phyloP scores from a whole-genome alignment of 2,113 vertebrate species.

The Poeciliopsis turrubarensis region DNA sequence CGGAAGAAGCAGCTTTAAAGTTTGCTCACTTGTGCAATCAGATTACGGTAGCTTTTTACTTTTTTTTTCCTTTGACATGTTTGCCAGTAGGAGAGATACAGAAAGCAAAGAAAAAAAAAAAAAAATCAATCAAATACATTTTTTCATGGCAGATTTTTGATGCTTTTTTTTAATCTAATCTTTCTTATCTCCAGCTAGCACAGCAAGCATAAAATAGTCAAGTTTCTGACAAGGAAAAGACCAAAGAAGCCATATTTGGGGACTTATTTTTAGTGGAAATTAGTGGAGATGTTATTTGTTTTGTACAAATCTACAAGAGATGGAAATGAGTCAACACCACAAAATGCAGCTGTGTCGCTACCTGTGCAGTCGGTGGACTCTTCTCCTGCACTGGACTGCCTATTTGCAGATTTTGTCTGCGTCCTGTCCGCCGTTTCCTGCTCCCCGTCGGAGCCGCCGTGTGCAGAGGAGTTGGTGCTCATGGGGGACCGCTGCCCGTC shows the following conservation, averaged over 20 bases:
- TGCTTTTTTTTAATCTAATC: too few relatives aligned
- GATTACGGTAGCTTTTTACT: background rate
- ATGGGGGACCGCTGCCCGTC: constrained; percentile 95
- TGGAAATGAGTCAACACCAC: constrained; percentile 2
- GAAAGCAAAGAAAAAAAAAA: too few relatives aligned
- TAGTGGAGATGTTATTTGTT: background rate
- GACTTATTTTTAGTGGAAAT: background rate
- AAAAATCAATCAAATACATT: too few relatives aligned
- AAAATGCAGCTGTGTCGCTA: constrained; percentile 21
- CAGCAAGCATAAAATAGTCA: too few relatives aligned
- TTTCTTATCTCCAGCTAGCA: too few relatives aligned
- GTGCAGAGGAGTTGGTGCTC: constrained; percentile 96
- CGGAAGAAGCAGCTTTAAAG: background rate
- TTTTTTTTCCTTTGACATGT: background rate
- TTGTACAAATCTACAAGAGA: background rate
- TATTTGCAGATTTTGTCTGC: constrained; percentile 83
- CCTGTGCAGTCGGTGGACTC: constrained; percentile 94
- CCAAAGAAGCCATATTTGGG: background rate
- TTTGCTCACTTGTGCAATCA: background rate
- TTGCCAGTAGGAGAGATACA: background rate
- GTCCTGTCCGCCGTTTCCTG: constrained; percentile 87
- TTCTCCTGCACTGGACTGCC: constrained; percentile 90
- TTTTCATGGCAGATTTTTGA: too few relatives aligned
- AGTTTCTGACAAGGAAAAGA: too few relatives aligned
- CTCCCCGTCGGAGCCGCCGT: constrained; percentile 95